These are phyloP conservation scores for Probaryconus sp. DNA, from an alignment of 1,140 invertebrate species.

Conservation along the genomic window DNA sequence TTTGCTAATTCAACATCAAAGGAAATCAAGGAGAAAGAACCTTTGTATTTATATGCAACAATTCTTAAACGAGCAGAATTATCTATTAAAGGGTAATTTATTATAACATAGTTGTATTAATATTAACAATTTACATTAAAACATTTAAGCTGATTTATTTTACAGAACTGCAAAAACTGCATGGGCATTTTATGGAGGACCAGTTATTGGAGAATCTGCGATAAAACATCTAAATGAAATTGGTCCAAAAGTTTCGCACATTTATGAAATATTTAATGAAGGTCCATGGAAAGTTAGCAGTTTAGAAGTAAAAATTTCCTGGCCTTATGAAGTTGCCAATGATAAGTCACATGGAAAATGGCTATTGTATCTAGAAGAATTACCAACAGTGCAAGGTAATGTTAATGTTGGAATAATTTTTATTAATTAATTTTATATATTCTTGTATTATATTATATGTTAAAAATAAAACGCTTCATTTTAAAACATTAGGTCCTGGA, in stretches of 20 bases:
- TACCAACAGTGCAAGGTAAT: constrained; percentile 85
- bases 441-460: constrained; percentile 1
- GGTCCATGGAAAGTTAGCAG: constrained; percentile 90
- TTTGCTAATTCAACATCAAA: constrained; percentile 93
- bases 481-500: constrained; percentile 59
- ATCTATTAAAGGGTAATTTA: constrained; percentile 85
- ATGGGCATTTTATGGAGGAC: constrained; percentile 90
- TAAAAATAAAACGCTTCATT: not conserved
- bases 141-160: constrained; percentile 13
- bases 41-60: constrained; percentile 80
- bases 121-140: not conserved
- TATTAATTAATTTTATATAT: constrained; percentile 9
- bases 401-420: constrained; percentile 10
- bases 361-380: constrained; percentile 91
- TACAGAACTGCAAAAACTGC: constrained; percentile 76
- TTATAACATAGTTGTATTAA: constrained; percentile 24
- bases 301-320: constrained; percentile 88
- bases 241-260: constrained; percentile 90
- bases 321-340: constrained; percentile 93
- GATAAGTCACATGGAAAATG: constrained; percentile 89
- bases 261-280: constrained; percentile 91
- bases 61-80: constrained; percentile 91
- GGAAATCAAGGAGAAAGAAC: constrained; percentile 81
- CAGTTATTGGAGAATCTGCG: constrained; percentile 87
- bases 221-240: constrained; percentile 91